phyloP scores from a whole-genome alignment of 2,888 invertebrate genomes.

The Lepidonotus clava region DNA sequence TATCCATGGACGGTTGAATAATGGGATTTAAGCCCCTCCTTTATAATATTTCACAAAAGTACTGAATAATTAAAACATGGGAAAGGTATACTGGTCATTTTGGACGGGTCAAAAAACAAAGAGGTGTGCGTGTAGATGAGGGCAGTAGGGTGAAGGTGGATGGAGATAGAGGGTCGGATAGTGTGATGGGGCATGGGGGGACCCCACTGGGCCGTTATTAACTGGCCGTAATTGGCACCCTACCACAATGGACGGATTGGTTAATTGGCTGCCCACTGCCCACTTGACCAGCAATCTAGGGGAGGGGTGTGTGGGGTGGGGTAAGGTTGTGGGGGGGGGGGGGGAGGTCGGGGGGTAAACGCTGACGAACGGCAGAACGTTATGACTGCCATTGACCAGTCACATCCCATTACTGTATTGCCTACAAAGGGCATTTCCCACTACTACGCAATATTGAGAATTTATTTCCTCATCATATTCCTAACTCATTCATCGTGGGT shows the following conservation, averaged over 20 bases:
- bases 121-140: background rate
- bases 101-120: too few relatives aligned
- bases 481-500: too few relatives aligned
- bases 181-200: background rate
- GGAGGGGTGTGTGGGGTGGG: background rate
- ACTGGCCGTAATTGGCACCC: slow-evolving; percentile 41
- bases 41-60: too few relatives aligned
- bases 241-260: background rate
- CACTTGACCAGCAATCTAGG: slow-evolving; percentile 27
- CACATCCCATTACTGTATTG: background rate
- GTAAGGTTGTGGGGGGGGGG: too few relatives aligned
- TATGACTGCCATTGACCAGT: background rate
- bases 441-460: too few relatives aligned
- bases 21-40: too few relatives aligned
- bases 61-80: too few relatives aligned
- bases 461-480: too few relatives aligned
- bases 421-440: too few relatives aligned
- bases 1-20: too few relatives aligned
- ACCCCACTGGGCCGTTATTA: slow-evolving; percentile 13
- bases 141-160: background rate
- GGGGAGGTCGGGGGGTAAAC: background rate
- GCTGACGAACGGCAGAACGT: background rate
- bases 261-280: slow-evolving; percentile 44
- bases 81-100: too few relatives aligned
- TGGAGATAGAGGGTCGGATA: background rate